Evolutionary conservation across 2,113 vertebrate genomes (phyloP).

Genomic region (Donacobius atricapilla): DNA sequence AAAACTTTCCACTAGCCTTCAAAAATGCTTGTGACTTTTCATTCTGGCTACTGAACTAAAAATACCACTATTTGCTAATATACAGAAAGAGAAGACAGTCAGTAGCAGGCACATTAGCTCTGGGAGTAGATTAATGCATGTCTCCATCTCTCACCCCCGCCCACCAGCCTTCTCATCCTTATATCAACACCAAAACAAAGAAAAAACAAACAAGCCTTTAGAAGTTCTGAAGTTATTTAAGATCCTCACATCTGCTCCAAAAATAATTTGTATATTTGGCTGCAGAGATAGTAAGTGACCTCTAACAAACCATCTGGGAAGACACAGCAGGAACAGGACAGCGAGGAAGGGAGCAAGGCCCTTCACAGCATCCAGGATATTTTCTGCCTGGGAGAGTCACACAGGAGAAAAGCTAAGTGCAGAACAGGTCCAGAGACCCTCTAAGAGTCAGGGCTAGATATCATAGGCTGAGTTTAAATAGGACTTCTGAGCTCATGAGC

Average conservation of each 20-base stretch:
- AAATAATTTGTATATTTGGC: not conserved
- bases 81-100: not conserved
- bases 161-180: not conserved
- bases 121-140: not conserved
- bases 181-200: not conserved
- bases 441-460: fast-evolving
- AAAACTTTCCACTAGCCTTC: not conserved
- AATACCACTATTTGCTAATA: not conserved
- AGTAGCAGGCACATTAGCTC: not conserved
- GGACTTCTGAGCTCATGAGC: not conserved
- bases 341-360: not conserved
- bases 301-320: not conserved
- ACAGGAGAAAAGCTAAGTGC: not conserved
- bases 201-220: not conserved
- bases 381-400: fast-evolving
- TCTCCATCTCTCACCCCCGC: not conserved
- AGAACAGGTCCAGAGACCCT: not conserved
- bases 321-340: not conserved
- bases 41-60: not conserved
- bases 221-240: not conserved
- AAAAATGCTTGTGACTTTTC: not conserved
- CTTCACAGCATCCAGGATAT: fast-evolving
- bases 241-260: fast-evolving
- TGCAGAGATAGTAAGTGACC: not conserved
- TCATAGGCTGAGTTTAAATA: not conserved